phyloP scores from a whole-genome alignment of 2,797 vertebrate genomes.

The Dendrocincla fuliginosa region DNA sequence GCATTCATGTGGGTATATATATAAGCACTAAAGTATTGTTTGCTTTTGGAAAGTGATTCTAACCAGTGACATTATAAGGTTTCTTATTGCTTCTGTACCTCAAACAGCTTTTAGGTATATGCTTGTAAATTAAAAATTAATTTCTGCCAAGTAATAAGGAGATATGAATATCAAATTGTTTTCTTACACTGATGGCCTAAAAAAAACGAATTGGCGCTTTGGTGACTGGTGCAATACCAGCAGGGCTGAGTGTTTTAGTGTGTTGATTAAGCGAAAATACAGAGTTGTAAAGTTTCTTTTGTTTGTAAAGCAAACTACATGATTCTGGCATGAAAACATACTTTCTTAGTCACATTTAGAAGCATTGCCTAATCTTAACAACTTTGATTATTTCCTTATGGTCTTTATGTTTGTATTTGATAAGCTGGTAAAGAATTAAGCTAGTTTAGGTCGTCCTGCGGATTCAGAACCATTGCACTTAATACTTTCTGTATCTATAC shows the following conservation, averaged over 20 bases:
- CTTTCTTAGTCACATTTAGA: neutral
- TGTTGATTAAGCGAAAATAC: slow-evolving; percentile 8
- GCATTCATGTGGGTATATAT: neutral
- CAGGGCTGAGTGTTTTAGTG: neutral
- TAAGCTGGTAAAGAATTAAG: neutral
- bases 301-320: neutral
- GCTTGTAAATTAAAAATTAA: neutral
- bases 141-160: neutral
- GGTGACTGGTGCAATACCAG: neutral
- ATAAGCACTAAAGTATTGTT: neutral
- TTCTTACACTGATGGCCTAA: neutral
- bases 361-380: neutral
- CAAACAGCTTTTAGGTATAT: neutral
- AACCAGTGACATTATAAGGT: neutral
- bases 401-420: neutral
- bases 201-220: neutral
- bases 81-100: neutral
- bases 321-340: neutral
- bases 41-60: neutral
- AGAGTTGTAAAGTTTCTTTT: neutral
- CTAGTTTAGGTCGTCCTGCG: neutral
- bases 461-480: neutral
- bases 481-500: neutral
- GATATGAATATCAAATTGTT: neutral
- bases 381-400: neutral